Percentiles rank a stretch among this genome's conserved stretches.
Conservation (phyloP, 2,888 invertebrate genomes). For the Drosophila buzzatii region DNA sequence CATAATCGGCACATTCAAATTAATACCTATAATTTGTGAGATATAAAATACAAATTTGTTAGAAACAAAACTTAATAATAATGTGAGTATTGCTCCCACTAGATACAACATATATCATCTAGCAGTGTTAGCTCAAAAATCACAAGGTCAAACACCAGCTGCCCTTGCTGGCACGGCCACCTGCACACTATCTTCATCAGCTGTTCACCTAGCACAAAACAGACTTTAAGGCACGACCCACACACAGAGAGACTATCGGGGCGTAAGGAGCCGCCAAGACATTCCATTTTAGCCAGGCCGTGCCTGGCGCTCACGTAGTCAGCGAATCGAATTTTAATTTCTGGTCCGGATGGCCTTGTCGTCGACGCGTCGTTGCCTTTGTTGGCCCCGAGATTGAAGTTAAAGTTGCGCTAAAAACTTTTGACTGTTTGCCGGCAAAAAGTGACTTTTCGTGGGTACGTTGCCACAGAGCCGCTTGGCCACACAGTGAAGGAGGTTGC, state of each 20-base stretch:
- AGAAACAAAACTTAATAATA: no score
- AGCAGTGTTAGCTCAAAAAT: no score
- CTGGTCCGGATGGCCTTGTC: constrained; percentile 17
- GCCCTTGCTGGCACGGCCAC: background rate
- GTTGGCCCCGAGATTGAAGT: constrained; percentile 17
- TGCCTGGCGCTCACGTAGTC: constrained; percentile 35
- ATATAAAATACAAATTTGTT: no score
- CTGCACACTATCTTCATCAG: constrained; percentile 28
- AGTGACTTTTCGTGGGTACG: constrained; percentile 46
- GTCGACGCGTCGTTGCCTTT: constrained; percentile 12
- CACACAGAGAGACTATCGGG: background rate
- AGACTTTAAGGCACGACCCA: constrained; percentile 40
- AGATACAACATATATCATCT: no score
- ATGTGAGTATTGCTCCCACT: background rate
- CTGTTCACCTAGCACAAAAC: constrained; percentile 7
- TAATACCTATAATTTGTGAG: background rate
- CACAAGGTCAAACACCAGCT: no score
- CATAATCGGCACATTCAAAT: background rate
- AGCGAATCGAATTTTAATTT: constrained; percentile 58
- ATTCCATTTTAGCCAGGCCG: constrained; percentile 5
- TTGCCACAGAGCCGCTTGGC: background rate
- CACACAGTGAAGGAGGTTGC: background rate
- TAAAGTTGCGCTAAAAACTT: constrained; percentile 41
- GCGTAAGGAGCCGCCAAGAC: background rate
- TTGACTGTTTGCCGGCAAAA: constrained; percentile 42